These are phyloP conservation scores for Dicyrtomina minuta DNA, from an alignment of 2,888 invertebrate species.

Conservation along the genomic window DNA sequence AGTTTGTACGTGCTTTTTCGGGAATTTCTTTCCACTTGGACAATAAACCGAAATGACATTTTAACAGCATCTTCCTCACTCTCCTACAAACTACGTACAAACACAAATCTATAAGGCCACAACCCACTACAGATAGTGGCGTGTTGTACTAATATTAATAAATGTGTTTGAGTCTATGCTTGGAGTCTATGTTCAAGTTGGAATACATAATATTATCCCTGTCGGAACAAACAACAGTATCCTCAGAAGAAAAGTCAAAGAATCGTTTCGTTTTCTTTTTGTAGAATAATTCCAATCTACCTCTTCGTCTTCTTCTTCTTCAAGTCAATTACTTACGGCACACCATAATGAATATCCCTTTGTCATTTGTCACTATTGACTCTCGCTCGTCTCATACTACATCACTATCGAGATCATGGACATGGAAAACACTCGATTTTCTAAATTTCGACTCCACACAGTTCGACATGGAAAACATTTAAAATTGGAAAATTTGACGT, in stretches of 20 bases:
- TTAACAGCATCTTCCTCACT: conserved; percentile 31
- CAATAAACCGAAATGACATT: conserved; percentile 38
- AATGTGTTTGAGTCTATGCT: no score
- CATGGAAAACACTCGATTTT: no score
- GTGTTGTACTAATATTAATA: no score
- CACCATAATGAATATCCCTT: conserved; percentile 16
- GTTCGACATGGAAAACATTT: no score
- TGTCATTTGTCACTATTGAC: conserved; percentile 1
- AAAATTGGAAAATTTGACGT: no score
- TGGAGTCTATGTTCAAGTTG: no score
- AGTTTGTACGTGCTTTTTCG: conserved; percentile 29
- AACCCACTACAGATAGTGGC: no score
- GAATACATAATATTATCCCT: neutral
- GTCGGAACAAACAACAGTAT: conserved; percentile 37
- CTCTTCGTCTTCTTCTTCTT: neutral
- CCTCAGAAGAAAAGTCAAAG: conserved; percentile 26
- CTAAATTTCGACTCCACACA: no score
- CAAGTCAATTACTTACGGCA: conserved; percentile 29
- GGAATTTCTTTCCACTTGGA: conserved; percentile 36
- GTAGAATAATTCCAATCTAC: no score
- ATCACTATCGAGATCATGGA: no score
- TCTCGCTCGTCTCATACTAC: neutral
- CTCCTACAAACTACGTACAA: neutral
- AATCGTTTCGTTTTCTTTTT: conserved; percentile 2
- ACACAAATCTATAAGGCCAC: no score